These are phyloP conservation scores for Noctua fimbriata DNA, from an alignment of 2,888 invertebrate genomes.

Conservation along the genomic window DNA sequence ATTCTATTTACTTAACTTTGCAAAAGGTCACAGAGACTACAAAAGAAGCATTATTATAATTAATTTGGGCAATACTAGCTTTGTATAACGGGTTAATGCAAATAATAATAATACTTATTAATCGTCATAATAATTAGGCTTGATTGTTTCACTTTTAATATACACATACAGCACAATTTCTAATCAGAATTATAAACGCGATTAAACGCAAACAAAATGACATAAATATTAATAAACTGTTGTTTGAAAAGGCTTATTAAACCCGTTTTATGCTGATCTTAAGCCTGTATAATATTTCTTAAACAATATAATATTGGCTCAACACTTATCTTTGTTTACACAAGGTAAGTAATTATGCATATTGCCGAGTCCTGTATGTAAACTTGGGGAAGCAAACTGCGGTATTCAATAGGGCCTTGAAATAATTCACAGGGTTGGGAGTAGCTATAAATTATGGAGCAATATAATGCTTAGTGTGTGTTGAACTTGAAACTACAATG, in stretches of 20 bases:
- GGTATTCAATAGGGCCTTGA: slow-evolving; percentile 62
- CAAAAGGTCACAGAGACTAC: slow-evolving; percentile 28
- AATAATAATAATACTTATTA: slow-evolving; percentile 12
- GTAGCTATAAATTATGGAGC: slow-evolving; percentile 64
- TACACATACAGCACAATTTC: neutral
- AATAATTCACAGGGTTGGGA: slow-evolving; percentile 67
- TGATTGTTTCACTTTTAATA: slow-evolving; percentile 4
- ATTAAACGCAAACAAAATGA: slow-evolving; percentile 33
- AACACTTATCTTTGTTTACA: slow-evolving; percentile 64
- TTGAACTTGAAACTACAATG: slow-evolving; percentile 15
- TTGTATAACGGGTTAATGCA: slow-evolving; percentile 8
- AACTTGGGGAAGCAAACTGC: slow-evolving; percentile 57
- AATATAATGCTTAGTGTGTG: slow-evolving; percentile 12
- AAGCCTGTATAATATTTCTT: slow-evolving; percentile 48
- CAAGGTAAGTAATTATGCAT: slow-evolving; percentile 66
- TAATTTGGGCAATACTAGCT: slow-evolving; percentile 30
- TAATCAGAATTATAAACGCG: slow-evolving; percentile 6
- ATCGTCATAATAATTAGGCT: slow-evolving; percentile 10
- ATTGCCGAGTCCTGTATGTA: slow-evolving; percentile 57
- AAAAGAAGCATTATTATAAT: slow-evolving; percentile 49
- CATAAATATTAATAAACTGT: slow-evolving; percentile 28
- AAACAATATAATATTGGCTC: slow-evolving; percentile 35
- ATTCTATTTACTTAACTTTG: slow-evolving; percentile 40
- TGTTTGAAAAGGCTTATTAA: slow-evolving; percentile 33
- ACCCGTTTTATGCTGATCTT: slow-evolving; percentile 38